Percentiles rank a stretch among this genome's conserved stretches.
These are phyloP conservation scores for Macroglossus sobrinus DNA, from an alignment of 2,113 vertebrate species.

Conservation along the genomic window DNA sequence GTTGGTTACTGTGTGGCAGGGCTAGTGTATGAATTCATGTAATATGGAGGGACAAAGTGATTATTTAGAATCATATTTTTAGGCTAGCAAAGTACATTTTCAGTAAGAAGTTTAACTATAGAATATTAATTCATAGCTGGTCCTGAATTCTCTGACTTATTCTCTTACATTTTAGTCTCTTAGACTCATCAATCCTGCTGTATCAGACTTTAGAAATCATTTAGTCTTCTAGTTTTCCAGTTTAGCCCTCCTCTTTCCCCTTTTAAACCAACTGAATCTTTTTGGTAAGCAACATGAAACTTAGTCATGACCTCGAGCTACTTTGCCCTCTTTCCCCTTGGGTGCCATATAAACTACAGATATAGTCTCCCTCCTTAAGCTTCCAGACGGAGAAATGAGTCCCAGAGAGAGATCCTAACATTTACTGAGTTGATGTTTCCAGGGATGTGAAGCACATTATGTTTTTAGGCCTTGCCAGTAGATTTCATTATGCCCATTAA, in stretches of 20 bases:
- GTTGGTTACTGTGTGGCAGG: not conserved
- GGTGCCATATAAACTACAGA: not conserved
- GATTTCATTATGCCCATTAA: not conserved
- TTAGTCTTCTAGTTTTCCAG: not conserved
- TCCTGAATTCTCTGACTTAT: not conserved
- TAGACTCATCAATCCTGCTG: not conserved
- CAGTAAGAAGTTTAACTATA: not conserved
- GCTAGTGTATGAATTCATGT: not conserved
- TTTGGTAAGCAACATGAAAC: not conserved
- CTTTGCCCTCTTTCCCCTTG: not conserved
- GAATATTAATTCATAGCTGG: not conserved
- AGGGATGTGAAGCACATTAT: not conserved
- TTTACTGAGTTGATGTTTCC: not conserved
- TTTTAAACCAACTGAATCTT: not conserved
- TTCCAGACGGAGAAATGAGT: not conserved
- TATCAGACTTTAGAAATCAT: not conserved
- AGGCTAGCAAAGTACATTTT: not conserved
- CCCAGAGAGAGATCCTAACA: not conserved
- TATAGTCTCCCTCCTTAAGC: not conserved
- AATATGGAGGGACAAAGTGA: not conserved
- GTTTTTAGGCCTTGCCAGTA: not conserved
- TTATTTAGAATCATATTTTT: not conserved
- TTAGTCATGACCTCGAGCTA: not conserved
- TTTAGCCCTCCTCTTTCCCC: not conserved
- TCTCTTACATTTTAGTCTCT: slow-evolving; percentile 6